phyloP scores from a whole-genome alignment of 2,797 vertebrate genomes.

The Toxotes lorentzi region DNA sequence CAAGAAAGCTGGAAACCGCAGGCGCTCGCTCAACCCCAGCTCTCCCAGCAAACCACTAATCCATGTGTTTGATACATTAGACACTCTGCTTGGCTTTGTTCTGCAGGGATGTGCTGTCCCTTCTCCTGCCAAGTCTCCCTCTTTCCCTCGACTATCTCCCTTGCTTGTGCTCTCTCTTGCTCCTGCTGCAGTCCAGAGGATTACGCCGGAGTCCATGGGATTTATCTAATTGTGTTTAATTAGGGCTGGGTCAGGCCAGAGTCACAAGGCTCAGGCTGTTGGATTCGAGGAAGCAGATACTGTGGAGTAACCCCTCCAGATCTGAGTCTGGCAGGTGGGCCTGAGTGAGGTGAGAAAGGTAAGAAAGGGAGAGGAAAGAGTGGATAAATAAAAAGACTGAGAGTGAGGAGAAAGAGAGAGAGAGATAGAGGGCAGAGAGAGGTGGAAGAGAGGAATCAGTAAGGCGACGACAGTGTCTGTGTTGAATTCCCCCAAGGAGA shows the following conservation, averaged over 20 bases:
- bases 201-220: slow-evolving; percentile 81
- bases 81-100: slow-evolving; percentile 82
- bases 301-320: slow-evolving; percentile 62
- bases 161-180: slow-evolving; percentile 60
- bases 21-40: slow-evolving; percentile 75
- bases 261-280: slow-evolving; percentile 66
- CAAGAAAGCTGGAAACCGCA: slow-evolving; percentile 84
- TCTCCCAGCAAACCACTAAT: slow-evolving; percentile 86
- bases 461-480: slow-evolving; percentile 64
- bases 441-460: slow-evolving; percentile 65
- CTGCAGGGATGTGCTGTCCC: slow-evolving; percentile 80
- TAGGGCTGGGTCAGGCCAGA: slow-evolving; percentile 80
- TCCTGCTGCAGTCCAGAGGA: slow-evolving; percentile 79
- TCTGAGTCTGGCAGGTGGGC: slow-evolving; percentile 58
- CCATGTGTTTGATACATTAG: slow-evolving; percentile 89
- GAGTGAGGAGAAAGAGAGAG: slow-evolving; percentile 51
- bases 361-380: slow-evolving; percentile 37
- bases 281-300: slow-evolving; percentile 66
- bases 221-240: slow-evolving; percentile 88
- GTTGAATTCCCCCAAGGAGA: slow-evolving; percentile 75
- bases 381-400: slow-evolving; percentile 55
- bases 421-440: slow-evolving; percentile 66
- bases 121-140: slow-evolving; percentile 78
- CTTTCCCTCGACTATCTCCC: slow-evolving; percentile 67
- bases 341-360: slow-evolving; percentile 39